phyloP scores from a whole-genome alignment of 2,797 vertebrate genomes.

The Muraenolepis orangiensis region DNA sequence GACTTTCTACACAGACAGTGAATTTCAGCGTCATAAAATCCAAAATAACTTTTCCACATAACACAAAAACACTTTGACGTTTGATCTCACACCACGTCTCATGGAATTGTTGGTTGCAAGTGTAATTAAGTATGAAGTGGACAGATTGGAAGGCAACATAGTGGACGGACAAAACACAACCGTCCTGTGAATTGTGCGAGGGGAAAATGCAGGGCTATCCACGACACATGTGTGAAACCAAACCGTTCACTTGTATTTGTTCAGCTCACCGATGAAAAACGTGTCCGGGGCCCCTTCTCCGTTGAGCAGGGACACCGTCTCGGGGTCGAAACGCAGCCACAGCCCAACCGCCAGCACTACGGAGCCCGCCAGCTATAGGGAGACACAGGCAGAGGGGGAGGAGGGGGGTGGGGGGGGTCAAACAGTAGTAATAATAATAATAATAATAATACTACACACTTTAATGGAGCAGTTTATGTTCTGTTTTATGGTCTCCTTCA shows the following conservation, averaged over 20 bases:
- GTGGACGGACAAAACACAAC: not conserved
- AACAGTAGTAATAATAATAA: not conserved
- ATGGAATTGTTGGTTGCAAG: not conserved
- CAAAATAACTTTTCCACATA: not conserved
- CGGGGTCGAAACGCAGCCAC: slow-evolving; percentile 88
- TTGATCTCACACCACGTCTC: not conserved
- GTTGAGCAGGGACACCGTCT: slow-evolving; percentile 76
- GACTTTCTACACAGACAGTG: not conserved
- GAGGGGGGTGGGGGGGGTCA: not conserved
- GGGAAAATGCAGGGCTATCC: not conserved
- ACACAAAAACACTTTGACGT: not conserved
- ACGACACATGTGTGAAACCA: not conserved
- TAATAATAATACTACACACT: too few species aligned
- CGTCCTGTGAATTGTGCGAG: not conserved
- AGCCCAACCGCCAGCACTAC: slow-evolving; percentile 89
- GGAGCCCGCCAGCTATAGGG: slow-evolving; percentile 83
- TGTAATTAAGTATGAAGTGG: not conserved
- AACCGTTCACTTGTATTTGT: not conserved
- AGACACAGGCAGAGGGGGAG: slow-evolving; percentile 11
- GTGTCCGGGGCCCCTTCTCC: slow-evolving; percentile 80
- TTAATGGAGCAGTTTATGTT: not conserved
- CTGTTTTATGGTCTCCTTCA: too few species aligned
- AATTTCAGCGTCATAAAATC: slow-evolving; percentile 1
- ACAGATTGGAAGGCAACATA: not conserved
- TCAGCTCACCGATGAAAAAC: slow-evolving; percentile 89